Base-by-base conservation (phyloP, 2,113 vertebrate species). In the Campylomormyrus tamandua region DNA sequence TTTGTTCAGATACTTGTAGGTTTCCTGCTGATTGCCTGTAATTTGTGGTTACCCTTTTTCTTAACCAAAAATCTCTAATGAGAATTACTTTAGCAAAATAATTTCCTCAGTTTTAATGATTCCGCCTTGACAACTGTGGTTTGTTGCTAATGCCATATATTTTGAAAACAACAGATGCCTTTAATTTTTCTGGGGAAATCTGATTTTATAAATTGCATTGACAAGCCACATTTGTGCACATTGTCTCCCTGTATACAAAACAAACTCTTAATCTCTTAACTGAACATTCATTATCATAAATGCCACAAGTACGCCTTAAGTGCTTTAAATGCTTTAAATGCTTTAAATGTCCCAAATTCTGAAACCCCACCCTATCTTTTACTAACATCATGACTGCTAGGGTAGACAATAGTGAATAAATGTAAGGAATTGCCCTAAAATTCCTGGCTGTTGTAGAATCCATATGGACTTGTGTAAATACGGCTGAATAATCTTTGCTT, bases 11-110 rank as follows among this genome's bases (percentile, higher is more conserved):
- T 39, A 80, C 74, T 80, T 80, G 74, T 6, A 19, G 74, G 35
- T 80, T 80, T 80, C 74, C 5, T 42, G 74, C 11, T 80, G 74
- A 42, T 80, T 80, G 74, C 5, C 74, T 80, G 74, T 80, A 80
- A 80, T 80, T 19, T 42, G 74, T 2, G 5, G 74, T 80, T 42
- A 19, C 35, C 35, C 74, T 8, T 35, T 80, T 80, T 35, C 35
- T 42, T 80, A 80, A 42, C 74, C 39, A 80, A 80, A 80, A 80
- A 80, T 39, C 74, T 42, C 31, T 19, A 80, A 80, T 80, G 74
- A 80, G 74, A 80, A 80, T 80, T 80, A 39, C 31, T 80, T 80
- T 80, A 80, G 74, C 74, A 42, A 39, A 80, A 80, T 80, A 80
- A 42, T 70, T 70, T 70, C 62, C 62, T 70, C 74, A 17, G 74